Evolutionary conservation across 2,888 invertebrate genomes (phyloP), one percentile per base, ranked within the genome.

Genomic region (Apotomis betuletana): DNA sequence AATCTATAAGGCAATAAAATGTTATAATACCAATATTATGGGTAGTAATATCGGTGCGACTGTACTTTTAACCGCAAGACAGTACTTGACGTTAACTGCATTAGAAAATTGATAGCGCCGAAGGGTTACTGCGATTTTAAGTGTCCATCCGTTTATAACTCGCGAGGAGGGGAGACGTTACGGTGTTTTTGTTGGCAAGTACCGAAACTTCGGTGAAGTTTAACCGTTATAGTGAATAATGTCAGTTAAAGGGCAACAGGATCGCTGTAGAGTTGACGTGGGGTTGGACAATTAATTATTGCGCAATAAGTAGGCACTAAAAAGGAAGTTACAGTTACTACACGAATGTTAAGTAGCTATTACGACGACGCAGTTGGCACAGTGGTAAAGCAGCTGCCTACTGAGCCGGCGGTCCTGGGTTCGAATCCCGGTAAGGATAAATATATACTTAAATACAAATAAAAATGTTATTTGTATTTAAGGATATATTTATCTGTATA

Each of bases 81-180:
- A 74, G 74, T 75, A 78, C 74, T 75, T 84, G 87, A 87, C 88
- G 80, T 85, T 87, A 84, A 88, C 86, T 85, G 84, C 85, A 81
- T 81, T 80, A 81, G 78, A 80, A 79, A 85, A 87, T 86, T 87
- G 85, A 88, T 88, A 82, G 85, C 82, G 75, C 77, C 62, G 70
- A 81, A 81, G 83, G 82, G 83, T 85, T 85, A 82, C 78, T 78
- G 76, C 80, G 77, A 79, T 84, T 85, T 85, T 86, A 71, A 87
- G 81, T 83, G 76, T 77, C 77, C 62, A 74, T 75, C 72, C 60
- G 70, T 67, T 74, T 73, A 69, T 68, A 62, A 72, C 62, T 62
- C 62, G 67, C 58, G 27, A 51, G 41, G 49, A 38, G 62, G 71
- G 71, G 67, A 0, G 6, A 55, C 38, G 51, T 54, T 67, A 68